Percentiles rank a stretch among this genome's conserved stretches.
phyloP scores from a whole-genome alignment of 2,888 invertebrate species.

The Nephrotoma appendiculata region DNA sequence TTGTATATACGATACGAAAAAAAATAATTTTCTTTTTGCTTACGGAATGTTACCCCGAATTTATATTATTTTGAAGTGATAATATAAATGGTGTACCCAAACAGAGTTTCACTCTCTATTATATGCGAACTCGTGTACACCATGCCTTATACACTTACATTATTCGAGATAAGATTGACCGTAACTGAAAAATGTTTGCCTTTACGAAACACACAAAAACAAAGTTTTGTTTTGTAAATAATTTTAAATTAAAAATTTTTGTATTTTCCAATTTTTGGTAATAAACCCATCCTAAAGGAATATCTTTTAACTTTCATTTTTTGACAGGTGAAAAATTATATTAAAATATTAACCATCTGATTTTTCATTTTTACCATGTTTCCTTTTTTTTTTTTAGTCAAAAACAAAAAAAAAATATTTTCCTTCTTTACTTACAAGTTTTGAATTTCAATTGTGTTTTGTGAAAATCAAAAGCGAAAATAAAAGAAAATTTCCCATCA shows the following conservation, averaged over 20 bases:
- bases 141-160: not conserved
- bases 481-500: not conserved
- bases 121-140: not conserved
- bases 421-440: not conserved
- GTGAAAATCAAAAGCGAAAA: not conserved
- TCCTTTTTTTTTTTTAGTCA: not conserved
- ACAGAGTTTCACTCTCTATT: not conserved
- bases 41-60: not conserved
- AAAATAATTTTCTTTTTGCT: not conserved
- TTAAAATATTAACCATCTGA: not conserved
- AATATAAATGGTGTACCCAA: not conserved
- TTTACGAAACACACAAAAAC: not conserved
- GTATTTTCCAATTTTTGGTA: not conserved
- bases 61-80: not conserved
- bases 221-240: not conserved
- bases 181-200: not conserved
- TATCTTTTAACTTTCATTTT: not conserved
- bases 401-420: not conserved
- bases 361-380: not conserved
- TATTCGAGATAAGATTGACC: not conserved
- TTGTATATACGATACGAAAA: too few relatives aligned
- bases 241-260: not conserved
- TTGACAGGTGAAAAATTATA: constrained; percentile 3
- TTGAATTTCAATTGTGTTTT: not conserved
- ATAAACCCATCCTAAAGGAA: not conserved